A percentile compares a stretch with the other conserved stretches of the same genome.
These are phyloP conservation scores for Euglossa dilemma DNA, from an alignment of 1,140 invertebrate species.

Conservation along the genomic window DNA sequence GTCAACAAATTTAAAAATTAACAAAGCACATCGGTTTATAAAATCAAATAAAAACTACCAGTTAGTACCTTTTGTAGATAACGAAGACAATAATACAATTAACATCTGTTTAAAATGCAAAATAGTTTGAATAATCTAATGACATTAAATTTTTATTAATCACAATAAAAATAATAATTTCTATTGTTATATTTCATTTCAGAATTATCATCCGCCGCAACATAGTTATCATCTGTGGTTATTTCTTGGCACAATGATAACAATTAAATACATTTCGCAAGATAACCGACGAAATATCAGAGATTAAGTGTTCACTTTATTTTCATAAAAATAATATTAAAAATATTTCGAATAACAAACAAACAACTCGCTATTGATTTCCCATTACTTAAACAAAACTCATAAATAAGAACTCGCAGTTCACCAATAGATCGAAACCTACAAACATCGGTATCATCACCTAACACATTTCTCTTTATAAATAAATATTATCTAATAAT, in stretches of 20 bases:
- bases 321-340: too few relatives aligned
- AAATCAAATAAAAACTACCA: too few relatives aligned
- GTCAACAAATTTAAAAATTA: background rate
- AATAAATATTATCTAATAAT: background rate
- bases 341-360: too few relatives aligned
- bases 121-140: background rate
- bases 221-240: background rate
- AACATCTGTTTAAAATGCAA: background rate
- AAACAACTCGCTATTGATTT: background rate
- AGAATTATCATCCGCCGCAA: background rate
- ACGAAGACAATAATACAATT: background rate
- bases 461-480: background rate
- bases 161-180: background rate
- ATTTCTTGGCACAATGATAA: background rate
- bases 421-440: background rate
- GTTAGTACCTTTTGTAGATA: too few relatives aligned
- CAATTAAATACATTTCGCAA: background rate
- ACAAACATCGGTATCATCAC: background rate
- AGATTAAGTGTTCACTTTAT: too few relatives aligned
- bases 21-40: background rate
- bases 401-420: background rate
- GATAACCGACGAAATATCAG: too few relatives aligned
- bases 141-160: background rate
- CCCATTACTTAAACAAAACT: background rate
- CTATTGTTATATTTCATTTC: background rate